Percentiles rank a stretch among this genome's conserved stretches.
Conservation (phyloP, 2,888 invertebrate species). For the Dryadula phaetusa region DNA sequence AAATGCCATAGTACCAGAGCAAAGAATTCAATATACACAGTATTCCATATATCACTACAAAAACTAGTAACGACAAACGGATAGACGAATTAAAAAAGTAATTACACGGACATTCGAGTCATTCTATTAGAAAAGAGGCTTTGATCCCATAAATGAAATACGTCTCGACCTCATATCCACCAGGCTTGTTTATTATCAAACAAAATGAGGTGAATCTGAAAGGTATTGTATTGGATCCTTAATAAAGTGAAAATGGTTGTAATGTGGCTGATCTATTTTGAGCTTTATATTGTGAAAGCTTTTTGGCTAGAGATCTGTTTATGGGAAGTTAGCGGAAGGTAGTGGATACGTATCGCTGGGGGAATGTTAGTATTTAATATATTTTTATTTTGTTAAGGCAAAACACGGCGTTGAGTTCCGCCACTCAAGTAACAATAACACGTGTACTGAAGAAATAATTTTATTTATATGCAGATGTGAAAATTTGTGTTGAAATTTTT, state of each 20-base stretch:
- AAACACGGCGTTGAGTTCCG: too few species aligned
- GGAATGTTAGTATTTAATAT: too few species aligned
- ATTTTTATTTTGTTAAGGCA: too few species aligned
- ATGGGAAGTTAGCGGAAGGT: neutral
- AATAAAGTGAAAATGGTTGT: constrained; percentile 20
- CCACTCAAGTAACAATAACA: too few species aligned
- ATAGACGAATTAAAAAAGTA: constrained; percentile 24
- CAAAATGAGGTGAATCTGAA: constrained; percentile 24
- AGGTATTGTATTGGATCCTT: constrained; percentile 14
- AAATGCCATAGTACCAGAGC: neutral
- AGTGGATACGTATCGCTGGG: too few species aligned
- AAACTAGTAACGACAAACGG: constrained; percentile 12
- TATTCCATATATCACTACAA: neutral
- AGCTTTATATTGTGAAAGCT: neutral
- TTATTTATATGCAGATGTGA: too few species aligned
- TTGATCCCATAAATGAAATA: constrained; percentile 27
- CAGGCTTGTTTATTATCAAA: constrained; percentile 19
- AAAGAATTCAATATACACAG: neutral
- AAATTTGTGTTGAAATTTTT: too few species aligned
- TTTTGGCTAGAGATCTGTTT: neutral
- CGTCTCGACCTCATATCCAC: constrained; percentile 20
- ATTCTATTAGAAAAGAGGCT: constrained; percentile 18
- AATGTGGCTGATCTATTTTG: constrained; percentile 18
- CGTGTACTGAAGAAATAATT: too few species aligned
- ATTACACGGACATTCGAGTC: constrained; percentile 18